Conservation (phyloP, 1,140 invertebrate genomes). For the Heliconius melpomene region DNA sequence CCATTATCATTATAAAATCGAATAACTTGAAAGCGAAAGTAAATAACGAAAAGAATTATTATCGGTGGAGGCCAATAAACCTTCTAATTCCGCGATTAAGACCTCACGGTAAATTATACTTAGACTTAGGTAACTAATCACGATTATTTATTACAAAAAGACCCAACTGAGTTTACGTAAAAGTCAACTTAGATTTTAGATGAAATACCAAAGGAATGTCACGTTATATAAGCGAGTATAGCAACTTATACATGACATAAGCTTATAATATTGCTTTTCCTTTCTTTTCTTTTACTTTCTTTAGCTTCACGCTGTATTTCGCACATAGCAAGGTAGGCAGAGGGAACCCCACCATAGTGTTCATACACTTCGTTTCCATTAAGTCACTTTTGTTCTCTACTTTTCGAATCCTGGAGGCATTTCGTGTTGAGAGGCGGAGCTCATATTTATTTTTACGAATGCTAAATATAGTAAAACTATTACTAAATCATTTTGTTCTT, state of each 20-base stretch:
- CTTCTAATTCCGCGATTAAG: neutral
- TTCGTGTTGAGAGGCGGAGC: too few species aligned
- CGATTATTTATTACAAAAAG: slow-evolving; percentile 14
- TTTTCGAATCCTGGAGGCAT: too few species aligned
- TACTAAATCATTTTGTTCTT: too few species aligned
- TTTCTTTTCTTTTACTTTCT: neutral
- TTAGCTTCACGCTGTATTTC: too few species aligned
- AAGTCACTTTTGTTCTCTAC: too few species aligned
- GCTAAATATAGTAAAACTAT: too few species aligned
- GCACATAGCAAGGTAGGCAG: too few species aligned
- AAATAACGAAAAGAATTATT: neutral
- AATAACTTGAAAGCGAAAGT: neutral
- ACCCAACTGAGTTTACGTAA: slow-evolving; percentile 8
- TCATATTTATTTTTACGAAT: too few species aligned
- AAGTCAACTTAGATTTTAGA: slow-evolving; percentile 1
- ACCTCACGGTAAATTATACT: neutral
- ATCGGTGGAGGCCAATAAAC: neutral
- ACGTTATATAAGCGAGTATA: neutral
- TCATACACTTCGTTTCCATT: too few species aligned
- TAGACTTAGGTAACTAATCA: neutral
- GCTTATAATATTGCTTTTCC: neutral
- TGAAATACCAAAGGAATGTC: slow-evolving; percentile 11
- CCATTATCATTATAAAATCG: neutral
- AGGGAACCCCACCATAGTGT: too few species aligned
- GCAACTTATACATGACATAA: neutral